Percentiles rank a stretch among this genome's conserved stretches.
These are phyloP conservation scores for Epinotia bilunana DNA, from an alignment of 2,888 invertebrate genomes.

Conservation along the genomic window DNA sequence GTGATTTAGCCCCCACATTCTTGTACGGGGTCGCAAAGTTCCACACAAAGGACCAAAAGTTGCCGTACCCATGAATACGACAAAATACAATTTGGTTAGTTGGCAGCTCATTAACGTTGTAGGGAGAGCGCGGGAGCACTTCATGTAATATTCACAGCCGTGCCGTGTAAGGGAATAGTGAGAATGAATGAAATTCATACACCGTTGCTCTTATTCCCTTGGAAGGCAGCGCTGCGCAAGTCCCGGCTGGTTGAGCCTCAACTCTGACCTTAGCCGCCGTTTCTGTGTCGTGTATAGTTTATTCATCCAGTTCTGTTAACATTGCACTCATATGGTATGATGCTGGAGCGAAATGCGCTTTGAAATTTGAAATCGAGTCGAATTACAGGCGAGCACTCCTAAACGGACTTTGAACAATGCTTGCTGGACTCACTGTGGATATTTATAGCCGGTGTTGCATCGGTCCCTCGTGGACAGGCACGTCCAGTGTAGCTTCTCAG, in stretches of 20 bases:
- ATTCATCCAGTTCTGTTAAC: constrained; percentile 28
- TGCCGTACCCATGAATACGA: constrained; percentile 60
- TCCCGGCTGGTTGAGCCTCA: constrained; percentile 57
- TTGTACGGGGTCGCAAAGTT: constrained; percentile 43
- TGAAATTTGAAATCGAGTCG: not conserved
- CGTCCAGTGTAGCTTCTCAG: not conserved
- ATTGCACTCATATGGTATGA: constrained; percentile 2
- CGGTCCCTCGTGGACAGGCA: not conserved
- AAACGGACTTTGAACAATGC: not conserved
- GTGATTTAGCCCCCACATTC: constrained; percentile 50
- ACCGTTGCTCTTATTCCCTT: not conserved
- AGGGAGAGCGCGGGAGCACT: constrained; percentile 32
- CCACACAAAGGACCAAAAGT: constrained; percentile 47
- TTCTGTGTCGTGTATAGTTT: constrained; percentile 16
- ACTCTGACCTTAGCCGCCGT: constrained; percentile 53
- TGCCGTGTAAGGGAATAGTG: constrained; percentile 1
- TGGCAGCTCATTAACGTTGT: constrained; percentile 60
- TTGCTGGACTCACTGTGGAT: not conserved
- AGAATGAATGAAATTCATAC: constrained; percentile 1
- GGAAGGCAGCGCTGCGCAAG: constrained; percentile 54
- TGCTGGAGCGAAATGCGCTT: constrained; percentile 2
- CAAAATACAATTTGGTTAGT: constrained; percentile 56
- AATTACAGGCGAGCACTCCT: not conserved
- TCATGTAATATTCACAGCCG: constrained; percentile 65
- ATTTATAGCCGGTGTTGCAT: not conserved